These are phyloP conservation scores for Entomyzon cyanotis DNA, from an alignment of 2,113 vertebrate genomes.

Conservation along the genomic window DNA sequence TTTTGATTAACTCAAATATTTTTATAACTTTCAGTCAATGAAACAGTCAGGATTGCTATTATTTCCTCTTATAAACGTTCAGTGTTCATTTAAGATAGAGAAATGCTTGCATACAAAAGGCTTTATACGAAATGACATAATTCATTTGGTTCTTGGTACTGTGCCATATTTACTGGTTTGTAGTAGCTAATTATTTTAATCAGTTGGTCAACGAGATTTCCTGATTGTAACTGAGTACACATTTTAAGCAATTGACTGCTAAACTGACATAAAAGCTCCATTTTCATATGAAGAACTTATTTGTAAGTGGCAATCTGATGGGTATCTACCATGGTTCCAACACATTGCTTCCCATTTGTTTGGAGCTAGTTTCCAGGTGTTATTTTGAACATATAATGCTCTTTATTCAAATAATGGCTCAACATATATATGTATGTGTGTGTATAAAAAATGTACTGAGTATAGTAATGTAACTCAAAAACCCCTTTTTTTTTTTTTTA, in stretches of 20 bases:
- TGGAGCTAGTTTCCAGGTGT: not conserved
- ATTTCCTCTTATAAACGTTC: not conserved
- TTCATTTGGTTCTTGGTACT: not conserved
- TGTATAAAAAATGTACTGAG: not conserved
- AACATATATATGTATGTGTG: not conserved
- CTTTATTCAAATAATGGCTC: not conserved
- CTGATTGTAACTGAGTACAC: not conserved
- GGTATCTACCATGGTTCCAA: not conserved
- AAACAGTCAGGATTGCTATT: not conserved
- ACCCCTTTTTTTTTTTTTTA: rapidly evolving
- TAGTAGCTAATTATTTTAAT: constrained; percentile 2
- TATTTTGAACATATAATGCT: not conserved
- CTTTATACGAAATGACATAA: not conserved
- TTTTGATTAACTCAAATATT: not conserved
- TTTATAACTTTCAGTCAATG: not conserved
- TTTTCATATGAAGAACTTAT: not conserved
- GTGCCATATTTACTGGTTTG: not conserved
- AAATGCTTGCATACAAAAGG: not conserved
- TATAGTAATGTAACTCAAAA: not conserved
- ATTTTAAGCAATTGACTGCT: not conserved
- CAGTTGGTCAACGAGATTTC: not conserved
- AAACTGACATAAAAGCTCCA: not conserved
- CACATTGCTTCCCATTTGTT: not conserved
- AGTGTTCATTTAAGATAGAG: not conserved
- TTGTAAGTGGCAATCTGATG: not conserved